phyloP scores from a whole-genome alignment of 2,797 vertebrate species.

The Anas georgica region DNA sequence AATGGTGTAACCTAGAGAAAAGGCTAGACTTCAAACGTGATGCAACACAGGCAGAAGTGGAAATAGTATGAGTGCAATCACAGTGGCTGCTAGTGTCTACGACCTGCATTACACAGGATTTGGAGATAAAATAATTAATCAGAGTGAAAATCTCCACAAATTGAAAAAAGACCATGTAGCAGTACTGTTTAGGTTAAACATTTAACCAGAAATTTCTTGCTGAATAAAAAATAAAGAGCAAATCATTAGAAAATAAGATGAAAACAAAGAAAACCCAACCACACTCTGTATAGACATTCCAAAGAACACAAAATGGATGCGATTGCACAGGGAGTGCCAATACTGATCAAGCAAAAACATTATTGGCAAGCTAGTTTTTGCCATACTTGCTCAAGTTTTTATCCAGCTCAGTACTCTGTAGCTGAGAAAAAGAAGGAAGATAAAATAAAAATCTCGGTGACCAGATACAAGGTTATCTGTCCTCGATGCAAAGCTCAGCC shows the following conservation, averaged over 20 bases:
- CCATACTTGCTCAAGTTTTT: not conserved
- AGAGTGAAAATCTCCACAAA: not conserved
- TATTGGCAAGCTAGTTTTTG: not conserved
- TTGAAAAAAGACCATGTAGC: not conserved
- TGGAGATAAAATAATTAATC: not conserved
- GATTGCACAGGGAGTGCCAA: not conserved
- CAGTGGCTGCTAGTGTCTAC: not conserved
- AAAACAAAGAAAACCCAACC: not conserved
- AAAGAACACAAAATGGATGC: not conserved
- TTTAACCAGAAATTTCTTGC: not conserved
- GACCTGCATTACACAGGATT: not conserved
- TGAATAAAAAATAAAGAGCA: not conserved
- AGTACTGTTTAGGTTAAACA: not conserved
- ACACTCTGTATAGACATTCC: not conserved
- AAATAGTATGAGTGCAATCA: not conserved
- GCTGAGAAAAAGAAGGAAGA: not conserved
- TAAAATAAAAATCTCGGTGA: not conserved
- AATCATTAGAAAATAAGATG: not conserved
- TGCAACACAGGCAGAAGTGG: too few species aligned
- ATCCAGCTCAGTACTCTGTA: not conserved
- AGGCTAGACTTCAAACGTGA: not conserved
- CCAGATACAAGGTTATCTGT: not conserved
- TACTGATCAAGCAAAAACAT: not conserved
- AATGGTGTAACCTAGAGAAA: not conserved
- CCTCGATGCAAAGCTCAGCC: not conserved